Percentiles rank a stretch among this genome's conserved stretches.
Evolutionary conservation across 2,888 invertebrate genomes (phyloP).

Genomic region (Chouioia cunea): DNA sequence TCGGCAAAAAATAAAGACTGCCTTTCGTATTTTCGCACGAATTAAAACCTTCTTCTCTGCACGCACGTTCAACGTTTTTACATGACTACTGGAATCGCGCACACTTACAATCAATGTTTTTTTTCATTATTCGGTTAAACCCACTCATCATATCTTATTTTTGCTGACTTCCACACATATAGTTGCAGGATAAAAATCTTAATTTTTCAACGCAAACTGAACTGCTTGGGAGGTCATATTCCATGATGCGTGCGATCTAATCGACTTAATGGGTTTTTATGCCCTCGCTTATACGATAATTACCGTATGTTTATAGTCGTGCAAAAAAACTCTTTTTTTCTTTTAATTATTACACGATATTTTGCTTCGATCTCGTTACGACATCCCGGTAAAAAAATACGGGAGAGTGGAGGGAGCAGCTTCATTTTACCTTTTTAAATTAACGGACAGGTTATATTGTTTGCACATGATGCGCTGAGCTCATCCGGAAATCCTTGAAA

Average conservation of each 20-base stretch:
- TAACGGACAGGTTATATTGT: no score
- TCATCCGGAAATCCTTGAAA: no score
- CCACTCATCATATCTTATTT: slow-evolving; percentile 27
- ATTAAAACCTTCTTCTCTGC: no score
- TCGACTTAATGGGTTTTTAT: slow-evolving; percentile 24
- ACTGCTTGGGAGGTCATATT: slow-evolving; percentile 36
- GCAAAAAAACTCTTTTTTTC: not conserved
- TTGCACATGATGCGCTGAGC: no score
- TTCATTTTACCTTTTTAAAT: no score
- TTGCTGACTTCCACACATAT: not conserved
- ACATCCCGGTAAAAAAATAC: no score
- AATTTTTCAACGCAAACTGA: slow-evolving; percentile 29
- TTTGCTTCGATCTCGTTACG: not conserved
- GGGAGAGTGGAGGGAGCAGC: no score
- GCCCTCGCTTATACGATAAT: no score
- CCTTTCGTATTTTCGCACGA: no score
- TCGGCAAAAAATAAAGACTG: no score
- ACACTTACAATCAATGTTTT: slow-evolving; percentile 37
- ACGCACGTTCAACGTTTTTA: no score
- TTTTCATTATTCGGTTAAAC: slow-evolving; percentile 10
- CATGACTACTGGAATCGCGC: not conserved
- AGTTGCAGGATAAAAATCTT: slow-evolving; percentile 36
- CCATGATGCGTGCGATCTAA: slow-evolving; percentile 13
- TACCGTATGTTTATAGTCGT: slow-evolving; percentile 4
- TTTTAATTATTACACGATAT: slow-evolving; percentile 2